phyloP scores from a whole-genome alignment of 2,797 vertebrate species.

The Emydoidea blandingii region DNA sequence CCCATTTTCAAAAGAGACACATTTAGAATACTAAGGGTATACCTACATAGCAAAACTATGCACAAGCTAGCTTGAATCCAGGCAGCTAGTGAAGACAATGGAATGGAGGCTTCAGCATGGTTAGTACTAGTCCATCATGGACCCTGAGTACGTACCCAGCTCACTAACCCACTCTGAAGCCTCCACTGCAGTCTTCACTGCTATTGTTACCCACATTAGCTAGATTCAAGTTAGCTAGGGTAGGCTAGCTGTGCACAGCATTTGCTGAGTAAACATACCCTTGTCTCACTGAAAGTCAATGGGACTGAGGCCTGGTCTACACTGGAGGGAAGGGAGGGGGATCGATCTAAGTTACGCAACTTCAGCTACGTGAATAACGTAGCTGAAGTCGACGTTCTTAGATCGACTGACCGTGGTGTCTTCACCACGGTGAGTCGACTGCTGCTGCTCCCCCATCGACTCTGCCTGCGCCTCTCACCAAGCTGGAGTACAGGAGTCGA shows the following conservation, averaged over 20 bases:
- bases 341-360: too few species aligned
- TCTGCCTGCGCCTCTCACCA: too few species aligned
- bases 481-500: too few species aligned
- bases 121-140: neutral
- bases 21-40: neutral
- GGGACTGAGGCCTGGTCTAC: neutral
- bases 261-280: neutral
- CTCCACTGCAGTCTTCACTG: neutral
- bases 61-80: neutral
- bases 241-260: neutral
- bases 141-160: neutral
- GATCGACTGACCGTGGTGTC: too few species aligned
- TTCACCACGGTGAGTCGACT: too few species aligned
- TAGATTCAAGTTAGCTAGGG: neutral
- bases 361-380: too few species aligned
- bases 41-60: neutral
- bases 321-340: too few species aligned
- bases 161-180: neutral
- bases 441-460: too few species aligned
- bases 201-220: neutral
- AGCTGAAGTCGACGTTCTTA: too few species aligned
- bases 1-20: neutral
- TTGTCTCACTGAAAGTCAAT: neutral
- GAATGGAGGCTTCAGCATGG: neutral
- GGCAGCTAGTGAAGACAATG: neutral